phyloP scores from a whole-genome alignment of 2,797 vertebrate species.

The Scolopax rusticola region DNA sequence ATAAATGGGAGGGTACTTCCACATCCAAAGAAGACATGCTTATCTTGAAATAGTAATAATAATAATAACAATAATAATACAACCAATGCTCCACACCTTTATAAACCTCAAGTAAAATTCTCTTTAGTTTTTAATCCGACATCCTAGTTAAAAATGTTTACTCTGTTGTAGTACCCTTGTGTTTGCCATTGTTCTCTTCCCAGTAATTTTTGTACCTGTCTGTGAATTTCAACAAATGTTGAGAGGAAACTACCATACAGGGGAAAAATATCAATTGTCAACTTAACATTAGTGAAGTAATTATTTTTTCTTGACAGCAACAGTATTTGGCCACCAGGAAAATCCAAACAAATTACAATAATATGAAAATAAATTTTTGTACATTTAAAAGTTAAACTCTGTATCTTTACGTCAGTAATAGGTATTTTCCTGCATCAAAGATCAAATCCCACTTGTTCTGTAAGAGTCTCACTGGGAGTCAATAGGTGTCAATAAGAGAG shows the following conservation, averaged over 20 bases:
- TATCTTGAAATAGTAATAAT: neutral
- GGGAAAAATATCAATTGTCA: neutral
- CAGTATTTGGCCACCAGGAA: neutral
- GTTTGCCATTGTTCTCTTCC: neutral
- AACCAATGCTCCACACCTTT: neutral
- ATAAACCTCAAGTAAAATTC: neutral
- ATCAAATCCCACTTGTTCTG: neutral
- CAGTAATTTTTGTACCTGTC: neutral
- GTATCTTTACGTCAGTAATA: neutral
- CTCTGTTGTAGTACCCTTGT: neutral
- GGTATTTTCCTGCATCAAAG: neutral
- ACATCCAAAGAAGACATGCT: neutral
- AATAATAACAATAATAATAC: neutral
- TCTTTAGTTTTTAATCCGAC: neutral
- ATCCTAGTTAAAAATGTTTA: neutral
- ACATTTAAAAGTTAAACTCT: neutral
- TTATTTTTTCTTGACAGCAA: neutral
- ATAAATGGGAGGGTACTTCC: neutral
- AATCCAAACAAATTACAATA: neutral
- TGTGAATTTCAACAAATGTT: neutral
- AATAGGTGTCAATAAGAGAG: neutral
- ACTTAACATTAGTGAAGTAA: neutral
- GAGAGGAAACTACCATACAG: neutral
- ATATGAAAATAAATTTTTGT: neutral
- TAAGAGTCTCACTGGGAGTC: neutral